Conservation (phyloP, 1,140 invertebrate species). For the Hypothenemus hampei region DNA sequence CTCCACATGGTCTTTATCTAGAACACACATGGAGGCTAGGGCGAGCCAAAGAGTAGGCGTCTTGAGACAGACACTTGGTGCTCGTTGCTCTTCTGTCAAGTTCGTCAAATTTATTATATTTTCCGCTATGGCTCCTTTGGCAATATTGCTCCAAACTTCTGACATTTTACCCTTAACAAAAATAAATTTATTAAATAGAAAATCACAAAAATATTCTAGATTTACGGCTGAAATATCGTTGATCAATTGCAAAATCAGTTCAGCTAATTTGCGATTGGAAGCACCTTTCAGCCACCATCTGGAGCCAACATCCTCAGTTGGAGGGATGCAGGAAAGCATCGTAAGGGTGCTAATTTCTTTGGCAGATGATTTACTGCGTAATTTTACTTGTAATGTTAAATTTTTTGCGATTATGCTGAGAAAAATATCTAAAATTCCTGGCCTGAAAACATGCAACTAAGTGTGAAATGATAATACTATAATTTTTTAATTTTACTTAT, state of each 20-base stretch:
- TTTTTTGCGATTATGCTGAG: constrained; percentile 82
- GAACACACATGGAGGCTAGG: constrained; percentile 85
- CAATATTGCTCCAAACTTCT: constrained; percentile 79
- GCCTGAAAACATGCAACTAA: constrained; percentile 38
- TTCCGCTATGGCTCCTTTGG: constrained; percentile 86
- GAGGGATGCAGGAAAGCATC: constrained; percentile 55
- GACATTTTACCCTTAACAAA: constrained; percentile 72
- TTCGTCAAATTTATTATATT: constrained; percentile 83
- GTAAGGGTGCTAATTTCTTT: constrained; percentile 61
- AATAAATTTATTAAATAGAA: no score
- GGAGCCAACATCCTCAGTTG: constrained; percentile 52
- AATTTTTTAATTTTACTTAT: constrained; percentile 49
- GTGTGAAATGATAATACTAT: background rate
- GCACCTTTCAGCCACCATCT: constrained; percentile 84
- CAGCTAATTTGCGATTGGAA: constrained; percentile 77
- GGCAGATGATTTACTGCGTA: constrained; percentile 57
- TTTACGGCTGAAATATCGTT: constrained; percentile 88
- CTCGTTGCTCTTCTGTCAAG: constrained; percentile 68
- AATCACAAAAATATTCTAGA: no score
- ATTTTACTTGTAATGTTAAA: constrained; percentile 80
- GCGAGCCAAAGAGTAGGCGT: constrained; percentile 88
- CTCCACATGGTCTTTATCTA: constrained; percentile 88
- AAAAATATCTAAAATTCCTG: constrained; percentile 78
- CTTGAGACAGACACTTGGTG: constrained; percentile 69
- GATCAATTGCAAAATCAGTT: constrained; percentile 81